Evolutionary conservation across 92 coral and sea anemone genomes (phyloP), one percentile per base, ranked within the genome.

Genomic region (Epizoanthus illoricatus): DNA sequence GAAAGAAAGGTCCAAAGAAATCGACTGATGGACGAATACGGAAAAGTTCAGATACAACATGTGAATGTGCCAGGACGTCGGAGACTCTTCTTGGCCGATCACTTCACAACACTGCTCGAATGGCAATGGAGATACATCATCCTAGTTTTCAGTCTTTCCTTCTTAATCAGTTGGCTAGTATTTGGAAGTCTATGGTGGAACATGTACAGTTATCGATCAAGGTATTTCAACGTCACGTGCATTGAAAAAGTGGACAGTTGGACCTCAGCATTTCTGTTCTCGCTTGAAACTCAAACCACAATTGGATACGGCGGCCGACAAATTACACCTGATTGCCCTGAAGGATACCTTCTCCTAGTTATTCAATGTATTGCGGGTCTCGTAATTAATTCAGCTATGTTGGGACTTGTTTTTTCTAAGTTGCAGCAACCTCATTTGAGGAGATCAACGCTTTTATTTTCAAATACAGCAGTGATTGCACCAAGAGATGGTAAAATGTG

Each of bases 101-200:
- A 86, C 67, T 97, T 97, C 85, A 97, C 99, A 15, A 97, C 99
- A 24, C 64, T 97, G 59, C 84, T 97, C 65, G 99, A 97, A 13
- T 93, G 93, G 28, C 87, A 85, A 7, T 97, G 99, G 99, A 54
- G 91, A 80, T 93, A 94, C 75, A 90, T 97, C 12, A 80, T 97
- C 59, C 74, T 85, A 0, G 60, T 93, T 18, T 93, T 97, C 65
- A 75, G 94, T 9, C 61, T 82, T 21, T 87, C 94, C 4, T 97
- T 90, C 73, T 80, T 97, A 10, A 86, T 88, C 11, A 90, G 98
- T 58, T 97, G 99, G 99, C 28, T 97, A 2, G 75, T 89, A 12
- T 97, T 97, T 84, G 99, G 97, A 3, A 69, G 92, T 7, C 60
- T 93, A 4, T 97, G 99, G 99, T 91, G 97, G 92, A 94, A 89